Conservation (phyloP, 1,140 invertebrate genomes). For the Epicauta chinensis region DNA sequence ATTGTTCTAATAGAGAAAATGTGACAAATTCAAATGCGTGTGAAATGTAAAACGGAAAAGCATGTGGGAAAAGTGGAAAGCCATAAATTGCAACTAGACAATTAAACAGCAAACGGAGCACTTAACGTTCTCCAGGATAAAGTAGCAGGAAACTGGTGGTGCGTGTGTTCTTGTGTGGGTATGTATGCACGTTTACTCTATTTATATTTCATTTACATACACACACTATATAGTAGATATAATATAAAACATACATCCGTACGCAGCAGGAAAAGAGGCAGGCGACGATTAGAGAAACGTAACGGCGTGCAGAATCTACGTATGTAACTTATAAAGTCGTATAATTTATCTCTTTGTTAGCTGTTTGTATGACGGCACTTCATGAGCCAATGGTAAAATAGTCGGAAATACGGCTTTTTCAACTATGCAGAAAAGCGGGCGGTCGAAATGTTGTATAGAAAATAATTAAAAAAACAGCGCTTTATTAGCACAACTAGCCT, state of each 20-base stretch:
- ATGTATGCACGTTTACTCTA: too few species aligned
- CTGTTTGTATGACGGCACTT: conserved; percentile 8
- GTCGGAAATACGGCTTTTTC: too few species aligned
- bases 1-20: too few species aligned
- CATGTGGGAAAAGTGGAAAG: conserved; percentile 15
- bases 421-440: too few species aligned
- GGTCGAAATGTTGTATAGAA: too few species aligned
- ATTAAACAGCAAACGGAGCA: conserved; percentile 25
- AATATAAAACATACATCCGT: conserved; percentile 3
- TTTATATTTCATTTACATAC: too few species aligned
- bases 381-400: too few species aligned
- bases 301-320: too few species aligned
- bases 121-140: conserved; percentile 18
- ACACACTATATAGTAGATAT: too few species aligned
- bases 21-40: conserved; percentile 8
- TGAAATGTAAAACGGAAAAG: conserved; percentile 18
- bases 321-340: background rate
- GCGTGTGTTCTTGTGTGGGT: too few species aligned
- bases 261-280: conserved; percentile 13
- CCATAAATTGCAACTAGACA: conserved; percentile 20
- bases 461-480: too few species aligned
- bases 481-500: too few species aligned
- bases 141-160: conserved; percentile 6
- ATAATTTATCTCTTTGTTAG: conserved; percentile 9
- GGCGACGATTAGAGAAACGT: background rate